These are phyloP conservation scores for Mastomys coucha DNA, from an alignment of 2,113 vertebrate genomes.

Conservation along the genomic window DNA sequence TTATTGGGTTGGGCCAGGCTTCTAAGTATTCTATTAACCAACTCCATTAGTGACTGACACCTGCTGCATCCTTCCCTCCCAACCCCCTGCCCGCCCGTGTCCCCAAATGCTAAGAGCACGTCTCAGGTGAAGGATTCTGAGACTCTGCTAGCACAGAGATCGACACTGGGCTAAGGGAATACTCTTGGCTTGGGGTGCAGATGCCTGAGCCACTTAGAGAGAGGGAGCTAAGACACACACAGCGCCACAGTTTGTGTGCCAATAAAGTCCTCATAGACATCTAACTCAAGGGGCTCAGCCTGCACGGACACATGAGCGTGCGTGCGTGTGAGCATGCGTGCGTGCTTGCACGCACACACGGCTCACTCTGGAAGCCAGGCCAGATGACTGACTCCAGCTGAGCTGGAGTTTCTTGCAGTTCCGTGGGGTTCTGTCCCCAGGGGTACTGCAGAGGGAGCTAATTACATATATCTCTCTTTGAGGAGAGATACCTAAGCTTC, in stretches of 20 bases:
- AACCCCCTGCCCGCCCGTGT: background rate
- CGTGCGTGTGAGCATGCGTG: background rate
- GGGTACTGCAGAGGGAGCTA: background rate
- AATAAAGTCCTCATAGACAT: background rate
- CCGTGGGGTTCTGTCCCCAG: background rate
- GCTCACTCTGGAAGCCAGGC: background rate
- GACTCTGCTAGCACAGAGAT: background rate
- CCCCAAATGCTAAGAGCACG: background rate
- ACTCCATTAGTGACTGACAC: background rate
- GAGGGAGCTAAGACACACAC: background rate
- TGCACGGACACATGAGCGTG: background rate
- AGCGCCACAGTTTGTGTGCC: background rate
- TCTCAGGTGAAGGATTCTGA: background rate
- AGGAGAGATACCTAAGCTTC: background rate
- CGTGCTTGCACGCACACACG: accelerated
- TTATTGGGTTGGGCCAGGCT: background rate
- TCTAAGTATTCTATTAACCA: background rate
- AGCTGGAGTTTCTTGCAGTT: background rate
- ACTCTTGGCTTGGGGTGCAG: background rate
- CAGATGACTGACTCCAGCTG: background rate
- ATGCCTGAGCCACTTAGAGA: background rate
- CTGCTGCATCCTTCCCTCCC: too few relatives aligned
- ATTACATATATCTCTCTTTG: background rate
- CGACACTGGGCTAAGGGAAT: background rate
- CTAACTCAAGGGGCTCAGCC: background rate